Conservation (phyloP, 2,797 vertebrate genomes). For the Ctenosaura bakeri region DNA sequence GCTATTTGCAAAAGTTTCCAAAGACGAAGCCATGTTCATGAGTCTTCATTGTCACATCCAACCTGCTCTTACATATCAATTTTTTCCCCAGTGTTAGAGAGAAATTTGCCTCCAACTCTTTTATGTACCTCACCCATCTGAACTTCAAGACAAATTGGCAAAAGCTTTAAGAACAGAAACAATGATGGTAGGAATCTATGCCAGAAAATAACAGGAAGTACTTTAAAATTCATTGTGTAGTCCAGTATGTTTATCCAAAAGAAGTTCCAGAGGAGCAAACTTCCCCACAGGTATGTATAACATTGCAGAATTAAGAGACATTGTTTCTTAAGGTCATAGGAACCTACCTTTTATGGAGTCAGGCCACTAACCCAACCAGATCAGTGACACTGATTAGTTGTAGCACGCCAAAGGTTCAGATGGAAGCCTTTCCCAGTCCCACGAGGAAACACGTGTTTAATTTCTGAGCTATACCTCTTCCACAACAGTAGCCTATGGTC, state of each 20-base stretch:
- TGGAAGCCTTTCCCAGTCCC: background rate
- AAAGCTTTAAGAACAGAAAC: background rate
- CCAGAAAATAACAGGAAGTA: background rate
- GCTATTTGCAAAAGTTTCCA: background rate
- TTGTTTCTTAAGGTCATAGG: background rate
- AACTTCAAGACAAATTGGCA: background rate
- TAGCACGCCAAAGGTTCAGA: background rate
- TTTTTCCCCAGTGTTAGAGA: background rate
- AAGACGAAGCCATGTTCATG: background rate
- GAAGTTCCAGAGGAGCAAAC: background rate
- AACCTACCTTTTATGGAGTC: background rate
- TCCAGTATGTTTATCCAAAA: background rate
- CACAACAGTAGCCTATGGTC: too few relatives aligned
- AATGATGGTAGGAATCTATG: background rate
- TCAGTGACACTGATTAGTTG: background rate
- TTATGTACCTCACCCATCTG: background rate
- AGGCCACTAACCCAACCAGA: background rate
- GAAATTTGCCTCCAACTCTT: background rate
- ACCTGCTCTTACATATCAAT: background rate
- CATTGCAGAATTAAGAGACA: background rate
- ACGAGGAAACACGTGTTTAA: background rate
- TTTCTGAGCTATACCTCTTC: background rate
- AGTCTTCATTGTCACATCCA: background rate
- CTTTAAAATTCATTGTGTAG: background rate
- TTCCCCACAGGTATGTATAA: background rate